These are phyloP conservation scores for Balanococcus diminutus DNA, from an alignment of 2,888 invertebrate genomes.

Conservation along the genomic window DNA sequence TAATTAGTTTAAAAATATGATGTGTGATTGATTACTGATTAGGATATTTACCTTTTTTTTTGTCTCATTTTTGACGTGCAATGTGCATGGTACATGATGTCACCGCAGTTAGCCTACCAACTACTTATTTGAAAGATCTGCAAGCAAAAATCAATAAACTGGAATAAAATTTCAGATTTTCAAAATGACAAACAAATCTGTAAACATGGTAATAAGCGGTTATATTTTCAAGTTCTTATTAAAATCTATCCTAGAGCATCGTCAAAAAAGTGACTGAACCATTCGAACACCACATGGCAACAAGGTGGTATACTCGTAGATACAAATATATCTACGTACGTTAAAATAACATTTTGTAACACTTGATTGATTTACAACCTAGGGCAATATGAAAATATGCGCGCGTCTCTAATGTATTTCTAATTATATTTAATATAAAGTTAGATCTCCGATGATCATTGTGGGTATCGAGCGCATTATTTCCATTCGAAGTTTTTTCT, in stretches of 20 bases:
- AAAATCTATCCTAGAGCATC: not conserved
- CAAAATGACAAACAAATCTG: not conserved
- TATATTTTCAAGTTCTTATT: slow-evolving; percentile 14
- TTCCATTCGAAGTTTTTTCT: not conserved
- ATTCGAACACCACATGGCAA: slow-evolving; percentile 32
- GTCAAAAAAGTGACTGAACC: slow-evolving; percentile 9
- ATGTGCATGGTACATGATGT: too few species aligned
- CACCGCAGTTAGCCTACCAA: too few species aligned
- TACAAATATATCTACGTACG: not conserved
- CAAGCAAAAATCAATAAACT: too few species aligned
- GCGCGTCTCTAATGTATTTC: slow-evolving; percentile 47
- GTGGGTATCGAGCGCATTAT: slow-evolving; percentile 6
- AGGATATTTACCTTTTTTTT: too few species aligned
- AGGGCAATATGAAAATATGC: slow-evolving; percentile 41
- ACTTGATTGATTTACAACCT: slow-evolving; percentile 48
- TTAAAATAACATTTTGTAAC: not conserved
- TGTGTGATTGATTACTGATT: too few species aligned
- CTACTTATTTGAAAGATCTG: too few species aligned
- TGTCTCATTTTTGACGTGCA: too few species aligned
- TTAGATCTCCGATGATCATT: slow-evolving; percentile 15
- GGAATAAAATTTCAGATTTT: not conserved
- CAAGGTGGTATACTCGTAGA: not conserved
- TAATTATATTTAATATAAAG: slow-evolving; percentile 43
- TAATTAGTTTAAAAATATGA: too few species aligned
- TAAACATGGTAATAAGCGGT: not conserved